A percentile compares a stretch with the other conserved stretches of the same genome.
Conservation (phyloP, 2,888 invertebrate genomes). For the Camptogramma bilineatum region DNA sequence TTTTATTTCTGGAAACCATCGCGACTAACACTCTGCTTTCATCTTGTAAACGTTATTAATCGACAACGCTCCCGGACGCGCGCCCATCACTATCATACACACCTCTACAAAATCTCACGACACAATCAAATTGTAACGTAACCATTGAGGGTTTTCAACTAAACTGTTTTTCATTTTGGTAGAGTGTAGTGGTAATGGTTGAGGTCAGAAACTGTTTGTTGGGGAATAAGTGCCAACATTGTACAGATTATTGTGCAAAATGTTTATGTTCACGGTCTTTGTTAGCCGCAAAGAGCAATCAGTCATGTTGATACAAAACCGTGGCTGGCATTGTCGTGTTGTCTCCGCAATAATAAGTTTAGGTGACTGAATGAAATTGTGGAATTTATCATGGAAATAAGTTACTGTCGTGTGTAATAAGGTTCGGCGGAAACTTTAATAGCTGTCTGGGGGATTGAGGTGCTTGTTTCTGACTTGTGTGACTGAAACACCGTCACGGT, state of each 20-base stretch:
- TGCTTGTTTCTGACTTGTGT: constrained; percentile 42
- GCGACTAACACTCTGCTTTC: constrained; percentile 76
- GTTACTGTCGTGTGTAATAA: constrained; percentile 63
- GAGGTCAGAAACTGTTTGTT: constrained; percentile 8
- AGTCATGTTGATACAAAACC: constrained; percentile 77
- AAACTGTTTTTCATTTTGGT: background rate
- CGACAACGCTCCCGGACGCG: constrained; percentile 78
- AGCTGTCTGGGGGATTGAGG: constrained; percentile 55
- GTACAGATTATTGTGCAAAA: constrained; percentile 66
- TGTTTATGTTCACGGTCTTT: constrained; percentile 74
- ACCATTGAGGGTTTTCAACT: constrained; percentile 48
- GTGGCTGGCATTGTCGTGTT: constrained; percentile 71
- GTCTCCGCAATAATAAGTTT: constrained; percentile 65
- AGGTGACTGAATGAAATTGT: constrained; percentile 64
- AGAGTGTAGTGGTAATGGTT: constrained; percentile 44
- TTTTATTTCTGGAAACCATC: constrained; percentile 82
- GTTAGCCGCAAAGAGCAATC: constrained; percentile 75
- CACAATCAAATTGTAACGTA: constrained; percentile 33
- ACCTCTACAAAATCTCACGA: constrained; percentile 25
- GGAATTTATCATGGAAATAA: constrained; percentile 68
- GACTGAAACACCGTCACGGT: constrained; percentile 12
- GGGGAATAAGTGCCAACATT: constrained; percentile 29
- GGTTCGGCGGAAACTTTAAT: constrained; percentile 61
- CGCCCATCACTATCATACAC: constrained; percentile 52
- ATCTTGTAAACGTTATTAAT: constrained; percentile 85